Percentiles rank a stretch among this genome's conserved stretches.
Evolutionary conservation across 2,113 vertebrate species (phyloP).

Genomic region (Cryptoleucopteryx plumbea): DNA sequence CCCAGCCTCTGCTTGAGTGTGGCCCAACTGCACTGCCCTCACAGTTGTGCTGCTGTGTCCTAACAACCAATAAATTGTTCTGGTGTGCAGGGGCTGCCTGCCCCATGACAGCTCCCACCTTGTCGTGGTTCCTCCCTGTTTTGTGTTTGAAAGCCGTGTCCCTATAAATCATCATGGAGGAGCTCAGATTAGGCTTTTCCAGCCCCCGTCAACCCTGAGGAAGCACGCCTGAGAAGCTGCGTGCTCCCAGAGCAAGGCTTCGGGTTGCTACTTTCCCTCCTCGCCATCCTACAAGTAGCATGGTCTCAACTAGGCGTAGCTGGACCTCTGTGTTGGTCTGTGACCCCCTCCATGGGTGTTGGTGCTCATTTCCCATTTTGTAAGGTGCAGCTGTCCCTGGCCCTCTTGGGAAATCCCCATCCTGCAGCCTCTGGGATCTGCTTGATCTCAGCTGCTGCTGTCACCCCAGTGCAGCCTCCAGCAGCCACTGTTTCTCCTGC

Average conservation of each 20-base stretch:
- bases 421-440: neutral
- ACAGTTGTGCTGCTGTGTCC: neutral
- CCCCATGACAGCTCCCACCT: neutral
- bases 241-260: neutral
- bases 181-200: neutral
- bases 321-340: neutral
- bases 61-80: neutral
- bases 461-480: fast-evolving
- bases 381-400: neutral
- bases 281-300: neutral
- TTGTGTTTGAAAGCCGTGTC: neutral
- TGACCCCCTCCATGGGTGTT: neutral
- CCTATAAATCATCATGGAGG: neutral
- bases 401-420: neutral
- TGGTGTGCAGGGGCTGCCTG: neutral
- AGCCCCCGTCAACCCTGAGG: neutral
- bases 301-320: neutral
- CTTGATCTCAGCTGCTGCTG: neutral
- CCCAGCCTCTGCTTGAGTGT: neutral
- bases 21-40: neutral
- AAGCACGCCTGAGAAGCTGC: neutral
- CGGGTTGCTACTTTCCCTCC: neutral
- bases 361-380: neutral
- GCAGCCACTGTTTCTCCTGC: neutral
- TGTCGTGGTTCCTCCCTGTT: neutral